Evolutionary conservation across 1,140 invertebrate species (phyloP).

Genomic region (Ooceraea biroi): DNA sequence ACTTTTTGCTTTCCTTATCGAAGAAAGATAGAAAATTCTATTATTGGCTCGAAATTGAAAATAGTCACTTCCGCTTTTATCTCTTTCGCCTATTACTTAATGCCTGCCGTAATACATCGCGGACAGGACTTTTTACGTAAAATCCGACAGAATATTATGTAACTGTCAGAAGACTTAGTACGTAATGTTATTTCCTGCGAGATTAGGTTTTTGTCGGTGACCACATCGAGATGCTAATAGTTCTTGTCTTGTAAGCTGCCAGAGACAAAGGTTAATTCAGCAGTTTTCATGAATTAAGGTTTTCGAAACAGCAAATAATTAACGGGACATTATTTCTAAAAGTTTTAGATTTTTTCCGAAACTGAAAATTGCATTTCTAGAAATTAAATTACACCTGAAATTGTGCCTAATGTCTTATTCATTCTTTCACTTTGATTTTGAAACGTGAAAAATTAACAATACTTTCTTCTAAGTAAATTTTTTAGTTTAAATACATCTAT

Average conservation of each 20-base stretch:
- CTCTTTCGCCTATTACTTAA: constrained; percentile 11
- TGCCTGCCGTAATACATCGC: constrained; percentile 11
- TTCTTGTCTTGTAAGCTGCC: background rate
- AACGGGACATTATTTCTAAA: background rate
- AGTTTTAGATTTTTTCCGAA: background rate
- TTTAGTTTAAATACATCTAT: too few species aligned
- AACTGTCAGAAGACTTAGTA: background rate
- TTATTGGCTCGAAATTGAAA: constrained; percentile 24
- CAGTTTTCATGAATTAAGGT: constrained; percentile 20
- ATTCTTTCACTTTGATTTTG: too few species aligned
- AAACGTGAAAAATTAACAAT: too few species aligned
- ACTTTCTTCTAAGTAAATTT: too few species aligned
- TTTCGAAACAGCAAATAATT: background rate
- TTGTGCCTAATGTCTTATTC: too few species aligned
- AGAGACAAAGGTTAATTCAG: background rate
- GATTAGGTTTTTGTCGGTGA: constrained; percentile 1
- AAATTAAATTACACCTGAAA: too few species aligned
- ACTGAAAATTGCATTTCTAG: too few species aligned
- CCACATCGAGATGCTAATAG: background rate
- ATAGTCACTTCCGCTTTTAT: constrained; percentile 9
- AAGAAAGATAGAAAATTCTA: background rate
- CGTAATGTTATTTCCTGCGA: background rate
- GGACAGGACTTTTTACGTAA: constrained; percentile 8
- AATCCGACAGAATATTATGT: background rate
- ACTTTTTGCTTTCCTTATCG: constrained; percentile 9